Base-by-base conservation (phyloP, 2,797 vertebrate species). In the Eulemur coronatus region DNA sequence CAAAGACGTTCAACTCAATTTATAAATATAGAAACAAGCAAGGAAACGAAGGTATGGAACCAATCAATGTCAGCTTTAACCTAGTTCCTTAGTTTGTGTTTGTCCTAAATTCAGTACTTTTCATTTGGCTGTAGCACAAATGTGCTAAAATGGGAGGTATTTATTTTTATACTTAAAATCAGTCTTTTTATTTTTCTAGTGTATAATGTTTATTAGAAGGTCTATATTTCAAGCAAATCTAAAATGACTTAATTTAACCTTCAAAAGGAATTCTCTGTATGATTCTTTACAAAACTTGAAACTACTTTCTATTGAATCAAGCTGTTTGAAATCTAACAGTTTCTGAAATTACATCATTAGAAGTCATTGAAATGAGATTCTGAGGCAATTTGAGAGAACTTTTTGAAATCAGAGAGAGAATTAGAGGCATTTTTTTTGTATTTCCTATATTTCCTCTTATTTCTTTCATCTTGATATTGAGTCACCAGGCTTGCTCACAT, bases 401-500 rank as follows among this genome's bases (percentile, higher is more conserved):
- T 97, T 96, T 89, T 59, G 63, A 97, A 96, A 96, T 93, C 67
- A 79, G 80, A 93, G 73, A 48, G 76, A 94, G 67, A 55, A 95
- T 67, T 84, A 88, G 73, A 94, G 38, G 33, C 46, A 50, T 50
- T 87, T 95, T 92, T 52, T 85, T 50, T 67, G 48, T 87, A 85
- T 93, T 82, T 94, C 41, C 65, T 76, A 76, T 72, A 79, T 91
- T 96, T 95, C 91, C 89, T 95, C 91, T 94, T 94, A 28, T 80
- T 95, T 92, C 95, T 96, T 96, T 96, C 93, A 91, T 95, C 93
- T 96, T 85, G 61, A 80, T 97, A 96, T 94, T 98, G 96, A 97
- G 94, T 98, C 97, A 98, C 76, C 84, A 92, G 80, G 76, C 93
- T 98, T 98, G 89, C 95, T 97, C 96, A 98, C 88, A 96, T 97